Evolutionary conservation across 2,797 vertebrate species (phyloP).

Genomic region (Tauraco hartlaubi): DNA sequence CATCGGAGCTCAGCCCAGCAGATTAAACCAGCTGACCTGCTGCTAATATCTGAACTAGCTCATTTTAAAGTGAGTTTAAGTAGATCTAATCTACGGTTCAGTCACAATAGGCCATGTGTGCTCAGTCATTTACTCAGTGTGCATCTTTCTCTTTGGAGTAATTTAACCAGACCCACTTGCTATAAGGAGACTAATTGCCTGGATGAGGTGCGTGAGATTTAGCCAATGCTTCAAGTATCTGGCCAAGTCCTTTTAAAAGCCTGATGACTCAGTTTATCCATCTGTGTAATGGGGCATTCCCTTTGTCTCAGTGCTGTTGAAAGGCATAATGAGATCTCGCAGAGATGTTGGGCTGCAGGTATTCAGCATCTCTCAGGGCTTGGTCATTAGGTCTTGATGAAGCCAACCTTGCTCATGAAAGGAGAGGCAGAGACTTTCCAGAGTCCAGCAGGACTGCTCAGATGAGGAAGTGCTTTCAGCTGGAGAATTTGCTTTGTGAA

Average conservation of each 20-base stretch:
- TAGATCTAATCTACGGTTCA: neutral
- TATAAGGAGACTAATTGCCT: constrained; percentile 23
- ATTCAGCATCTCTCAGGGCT: constrained; percentile 37
- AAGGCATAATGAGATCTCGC: constrained; percentile 46
- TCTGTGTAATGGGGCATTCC: constrained; percentile 62
- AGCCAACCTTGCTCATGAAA: constrained; percentile 52
- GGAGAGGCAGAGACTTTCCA: constrained; percentile 17
- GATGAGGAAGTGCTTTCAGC: constrained; percentile 46
- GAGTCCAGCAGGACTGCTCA: constrained; percentile 6
- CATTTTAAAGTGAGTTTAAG: neutral
- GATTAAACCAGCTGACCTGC: neutral
- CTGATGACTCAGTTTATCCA: constrained; percentile 55
- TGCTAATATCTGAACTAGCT: neutral
- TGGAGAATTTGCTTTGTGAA: constrained; percentile 23
- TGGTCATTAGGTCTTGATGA: constrained; percentile 42
- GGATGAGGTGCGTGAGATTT: neutral
- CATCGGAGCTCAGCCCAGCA: neutral
- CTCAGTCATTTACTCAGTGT: neutral
- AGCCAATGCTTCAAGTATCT: constrained; percentile 39
- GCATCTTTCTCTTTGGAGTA: neutral
- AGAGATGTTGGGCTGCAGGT: neutral
- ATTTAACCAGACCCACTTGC: neutral
- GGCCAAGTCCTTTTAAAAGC: constrained; percentile 44
- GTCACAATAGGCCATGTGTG: neutral
- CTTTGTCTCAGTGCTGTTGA: constrained; percentile 37